Percentiles rank a stretch among this genome's conserved stretches.
phyloP scores from a whole-genome alignment of 2,797 vertebrate species.

The Kryptolebias ocellatus region DNA sequence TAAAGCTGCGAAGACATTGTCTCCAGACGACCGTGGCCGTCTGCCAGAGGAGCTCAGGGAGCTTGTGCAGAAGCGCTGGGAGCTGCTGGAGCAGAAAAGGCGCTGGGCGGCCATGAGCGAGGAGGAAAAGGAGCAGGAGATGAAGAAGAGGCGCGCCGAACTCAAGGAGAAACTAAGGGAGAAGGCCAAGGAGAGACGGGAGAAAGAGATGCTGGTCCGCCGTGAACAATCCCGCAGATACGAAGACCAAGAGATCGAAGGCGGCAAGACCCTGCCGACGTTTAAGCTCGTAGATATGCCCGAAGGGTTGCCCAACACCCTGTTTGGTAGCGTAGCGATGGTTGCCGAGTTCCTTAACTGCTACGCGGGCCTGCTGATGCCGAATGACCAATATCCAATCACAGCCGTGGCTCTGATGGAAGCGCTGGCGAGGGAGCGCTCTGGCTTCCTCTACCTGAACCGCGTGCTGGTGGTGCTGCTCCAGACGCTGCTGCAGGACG shows the following conservation, averaged over 20 bases:
- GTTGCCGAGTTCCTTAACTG: constrained; percentile 94
- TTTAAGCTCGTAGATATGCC: constrained; percentile 96
- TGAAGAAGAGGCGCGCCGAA: constrained; percentile 89
- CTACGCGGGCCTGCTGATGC: constrained; percentile 91
- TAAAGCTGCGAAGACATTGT: constrained; percentile 90
- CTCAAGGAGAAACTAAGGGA: constrained; percentile 90
- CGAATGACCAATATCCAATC: constrained; percentile 93
- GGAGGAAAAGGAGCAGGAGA: constrained; percentile 89
- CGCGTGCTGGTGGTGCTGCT: constrained; percentile 92
- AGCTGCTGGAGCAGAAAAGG: constrained; percentile 90
- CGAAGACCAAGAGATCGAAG: constrained; percentile 92
- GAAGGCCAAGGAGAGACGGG: constrained; percentile 91
- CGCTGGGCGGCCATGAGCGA: constrained; percentile 93
- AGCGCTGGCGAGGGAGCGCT: constrained; percentile 91
- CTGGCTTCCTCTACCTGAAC: constrained; percentile 94
- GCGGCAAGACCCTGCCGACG: constrained; percentile 84
- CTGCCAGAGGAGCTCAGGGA: constrained; percentile 91
- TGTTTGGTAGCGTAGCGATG: constrained; percentile 96
- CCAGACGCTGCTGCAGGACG: constrained; percentile 95
- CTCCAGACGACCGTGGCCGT: constrained; percentile 87
- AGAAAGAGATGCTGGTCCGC: constrained; percentile 89
- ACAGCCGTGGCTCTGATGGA: constrained; percentile 91
- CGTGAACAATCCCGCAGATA: constrained; percentile 90
- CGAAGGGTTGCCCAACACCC: constrained; percentile 92
- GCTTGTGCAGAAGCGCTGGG: constrained; percentile 92